A percentile compares a stretch with the other conserved stretches of the same genome.
Conservation (phyloP, 2,888 invertebrate species). For the Mamestra brassicae region DNA sequence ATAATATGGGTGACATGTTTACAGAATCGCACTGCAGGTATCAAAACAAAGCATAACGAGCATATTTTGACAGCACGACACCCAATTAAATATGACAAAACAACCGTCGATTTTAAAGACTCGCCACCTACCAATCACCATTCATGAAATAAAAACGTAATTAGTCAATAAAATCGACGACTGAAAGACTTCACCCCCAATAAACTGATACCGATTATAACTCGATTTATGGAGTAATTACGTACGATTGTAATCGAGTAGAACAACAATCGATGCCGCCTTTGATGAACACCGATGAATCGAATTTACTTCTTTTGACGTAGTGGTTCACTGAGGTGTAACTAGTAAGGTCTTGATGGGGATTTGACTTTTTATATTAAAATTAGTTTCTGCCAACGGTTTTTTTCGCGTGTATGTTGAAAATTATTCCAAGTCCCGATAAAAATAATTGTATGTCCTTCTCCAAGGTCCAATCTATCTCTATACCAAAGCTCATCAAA, state of each 20-base stretch:
- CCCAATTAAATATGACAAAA: neutral
- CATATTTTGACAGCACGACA: neutral
- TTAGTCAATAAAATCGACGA: slow-evolving; percentile 40
- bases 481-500: too few relatives aligned
- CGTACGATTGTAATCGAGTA: slow-evolving; percentile 70
- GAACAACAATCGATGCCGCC: slow-evolving; percentile 72
- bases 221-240: slow-evolving; percentile 76
- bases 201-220: slow-evolving; percentile 73
- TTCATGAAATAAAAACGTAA: slow-evolving; percentile 32
- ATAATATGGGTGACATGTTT: too few relatives aligned
- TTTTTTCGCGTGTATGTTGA: too few relatives aligned
- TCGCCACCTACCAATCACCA: slow-evolving; percentile 20
- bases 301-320: slow-evolving; percentile 65
- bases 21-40: too few relatives aligned
- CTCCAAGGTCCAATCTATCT: too few relatives aligned
- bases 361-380: neutral
- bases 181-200: slow-evolving; percentile 11
- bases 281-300: slow-evolving; percentile 78
- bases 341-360: slow-evolving; percentile 8
- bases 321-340: slow-evolving; percentile 44
- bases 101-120: neutral
- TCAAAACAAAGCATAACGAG: too few relatives aligned
- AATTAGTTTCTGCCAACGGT: too few relatives aligned
- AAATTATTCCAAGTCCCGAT: too few relatives aligned
- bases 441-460: too few relatives aligned